Evolutionary conservation across 1,140 invertebrate species (phyloP).

Genomic region (Drosophila lini): DNA sequence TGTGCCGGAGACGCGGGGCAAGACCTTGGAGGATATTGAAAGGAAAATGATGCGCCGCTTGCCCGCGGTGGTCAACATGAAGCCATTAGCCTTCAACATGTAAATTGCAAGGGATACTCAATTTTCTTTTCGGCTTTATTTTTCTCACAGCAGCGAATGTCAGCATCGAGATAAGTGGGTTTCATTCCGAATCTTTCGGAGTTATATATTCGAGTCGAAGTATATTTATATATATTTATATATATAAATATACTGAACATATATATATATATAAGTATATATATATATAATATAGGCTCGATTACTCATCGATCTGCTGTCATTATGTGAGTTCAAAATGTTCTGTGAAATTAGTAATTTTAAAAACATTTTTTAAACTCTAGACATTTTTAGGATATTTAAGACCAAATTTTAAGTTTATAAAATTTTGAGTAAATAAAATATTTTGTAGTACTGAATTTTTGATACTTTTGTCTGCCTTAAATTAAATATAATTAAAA

Average conservation of each 20-base stretch:
- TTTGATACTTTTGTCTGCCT: too few relatives aligned
- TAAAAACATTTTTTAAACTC: too few relatives aligned
- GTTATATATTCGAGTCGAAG: constrained; percentile 12
- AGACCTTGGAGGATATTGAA: constrained; percentile 95
- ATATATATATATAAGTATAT: too few relatives aligned
- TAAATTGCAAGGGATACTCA: constrained; percentile 48
- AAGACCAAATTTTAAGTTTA: too few relatives aligned
- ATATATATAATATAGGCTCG: constrained; percentile 29
- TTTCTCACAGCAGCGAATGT: constrained; percentile 47
- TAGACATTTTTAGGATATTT: too few relatives aligned
- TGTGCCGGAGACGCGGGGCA: constrained; percentile 96
- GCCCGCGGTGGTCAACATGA: constrained; percentile 92
- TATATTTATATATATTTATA: constrained; percentile 3
- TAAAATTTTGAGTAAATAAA: too few relatives aligned
- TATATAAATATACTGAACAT: constrained; percentile 10
- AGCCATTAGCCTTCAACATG: constrained; percentile 88
- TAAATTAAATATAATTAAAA: too few relatives aligned
- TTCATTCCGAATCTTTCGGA: constrained; percentile 37
- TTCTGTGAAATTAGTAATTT: too few relatives aligned
- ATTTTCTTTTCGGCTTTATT: constrained; percentile 31
- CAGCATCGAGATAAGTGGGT: constrained; percentile 61
- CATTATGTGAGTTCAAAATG: constrained; percentile 20
- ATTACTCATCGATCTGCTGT: constrained; percentile 28
- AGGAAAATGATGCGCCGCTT: constrained; percentile 90
- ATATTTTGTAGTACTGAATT: too few relatives aligned